A percentile compares a stretch with the other conserved stretches of the same genome.
These are phyloP conservation scores for Spinibarbus caldwelli DNA, from an alignment of 2,797 vertebrate genomes.

Conservation along the genomic window DNA sequence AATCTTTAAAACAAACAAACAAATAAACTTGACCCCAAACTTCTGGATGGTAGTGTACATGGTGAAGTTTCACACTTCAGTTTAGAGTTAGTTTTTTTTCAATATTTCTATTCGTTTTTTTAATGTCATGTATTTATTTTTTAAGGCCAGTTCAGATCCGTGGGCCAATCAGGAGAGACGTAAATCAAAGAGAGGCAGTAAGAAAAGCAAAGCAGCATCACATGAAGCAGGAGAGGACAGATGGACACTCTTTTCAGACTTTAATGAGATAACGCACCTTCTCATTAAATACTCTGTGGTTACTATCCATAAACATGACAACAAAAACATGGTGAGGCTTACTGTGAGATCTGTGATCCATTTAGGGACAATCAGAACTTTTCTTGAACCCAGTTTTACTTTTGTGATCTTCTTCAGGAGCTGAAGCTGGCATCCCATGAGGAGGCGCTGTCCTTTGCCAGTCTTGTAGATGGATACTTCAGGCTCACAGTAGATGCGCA, in stretches of 20 bases:
- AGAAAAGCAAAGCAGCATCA: conserved; percentile 71
- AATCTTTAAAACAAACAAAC: background rate
- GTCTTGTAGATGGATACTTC: conserved; percentile 86
- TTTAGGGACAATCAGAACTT: background rate
- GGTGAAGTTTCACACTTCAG: background rate
- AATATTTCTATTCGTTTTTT: background rate
- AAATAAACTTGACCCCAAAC: background rate
- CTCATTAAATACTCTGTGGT: conserved; percentile 80
- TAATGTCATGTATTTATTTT: conserved; percentile 3
- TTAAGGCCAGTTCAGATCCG: conserved; percentile 5
- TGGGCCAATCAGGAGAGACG: conserved; percentile 69
- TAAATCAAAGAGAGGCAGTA: conserved; percentile 71
- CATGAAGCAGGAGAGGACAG: conserved; percentile 52
- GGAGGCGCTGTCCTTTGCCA: conserved; percentile 82
- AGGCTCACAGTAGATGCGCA: conserved; percentile 87
- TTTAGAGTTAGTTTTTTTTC: too few relatives aligned
- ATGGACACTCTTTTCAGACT: conserved; percentile 85
- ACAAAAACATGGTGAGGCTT: conserved; percentile 80
- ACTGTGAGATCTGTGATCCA: background rate
- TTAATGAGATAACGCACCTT: conserved; percentile 87
- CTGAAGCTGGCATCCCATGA: conserved; percentile 73
- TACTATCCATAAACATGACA: conserved; percentile 84
- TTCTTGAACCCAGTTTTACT: background rate
- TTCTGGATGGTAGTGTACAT: background rate
- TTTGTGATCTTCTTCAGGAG: conserved; percentile 72